These are phyloP conservation scores for Babyrousa celebensis DNA, from an alignment of 2,797 vertebrate species.

Conservation along the genomic window DNA sequence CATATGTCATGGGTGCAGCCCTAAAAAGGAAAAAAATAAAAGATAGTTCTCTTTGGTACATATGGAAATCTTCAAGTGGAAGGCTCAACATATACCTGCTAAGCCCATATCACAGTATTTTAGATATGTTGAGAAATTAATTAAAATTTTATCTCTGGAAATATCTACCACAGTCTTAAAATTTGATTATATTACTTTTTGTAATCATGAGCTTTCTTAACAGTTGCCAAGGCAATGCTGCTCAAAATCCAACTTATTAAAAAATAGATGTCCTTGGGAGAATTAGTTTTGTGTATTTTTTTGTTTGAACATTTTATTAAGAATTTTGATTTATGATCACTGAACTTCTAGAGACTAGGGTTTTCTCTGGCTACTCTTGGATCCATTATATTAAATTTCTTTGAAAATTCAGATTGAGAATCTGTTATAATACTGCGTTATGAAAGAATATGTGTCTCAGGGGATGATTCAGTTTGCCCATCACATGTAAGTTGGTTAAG, in stretches of 20 bases:
- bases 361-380: not conserved
- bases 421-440: not conserved
- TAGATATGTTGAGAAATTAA: not conserved
- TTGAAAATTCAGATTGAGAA: not conserved
- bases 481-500: not conserved
- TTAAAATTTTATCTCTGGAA: slow-evolving; percentile 8
- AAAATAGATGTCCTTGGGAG: not conserved
- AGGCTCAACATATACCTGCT: not conserved
- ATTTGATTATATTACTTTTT: slow-evolving; percentile 1
- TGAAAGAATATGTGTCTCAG: not conserved
- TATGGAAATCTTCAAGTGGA: not conserved
- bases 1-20: no score
- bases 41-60: not conserved
- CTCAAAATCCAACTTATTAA: not conserved
- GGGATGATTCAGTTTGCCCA: not conserved
- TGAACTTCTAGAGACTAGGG: not conserved
- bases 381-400: not conserved
- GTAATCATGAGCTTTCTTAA: not conserved
- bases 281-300: slow-evolving; percentile 2
- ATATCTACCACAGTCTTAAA: not conserved
- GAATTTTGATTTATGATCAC: not conserved
- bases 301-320: not conserved
- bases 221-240: not conserved
- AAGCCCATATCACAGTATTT: not conserved
- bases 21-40: no score